phyloP scores from a whole-genome alignment of 2,888 invertebrate genomes.

The Drosophila pseudotalamancana region DNA sequence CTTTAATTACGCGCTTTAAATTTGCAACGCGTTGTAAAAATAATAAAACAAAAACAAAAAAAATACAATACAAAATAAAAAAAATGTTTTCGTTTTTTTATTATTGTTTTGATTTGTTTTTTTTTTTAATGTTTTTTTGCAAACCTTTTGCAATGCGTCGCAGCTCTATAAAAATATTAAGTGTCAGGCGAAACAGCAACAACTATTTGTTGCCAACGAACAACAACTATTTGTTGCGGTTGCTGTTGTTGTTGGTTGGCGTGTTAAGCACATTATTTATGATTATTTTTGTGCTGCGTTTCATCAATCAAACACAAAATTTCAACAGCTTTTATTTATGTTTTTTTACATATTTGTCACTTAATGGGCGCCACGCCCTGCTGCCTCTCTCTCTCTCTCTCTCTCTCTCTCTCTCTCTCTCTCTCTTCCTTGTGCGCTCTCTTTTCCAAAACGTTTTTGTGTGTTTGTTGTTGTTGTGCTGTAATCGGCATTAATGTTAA shows the following conservation, averaged over 20 bases:
- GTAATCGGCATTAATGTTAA: constrained; percentile 65
- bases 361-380: constrained; percentile 23
- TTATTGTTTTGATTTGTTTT: constrained; percentile 16
- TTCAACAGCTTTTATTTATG: constrained; percentile 57
- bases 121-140: constrained; percentile 29
- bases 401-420: too few species aligned
- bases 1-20: constrained; percentile 60
- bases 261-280: constrained; percentile 67
- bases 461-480: constrained; percentile 24
- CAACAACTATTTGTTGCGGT: constrained; percentile 31
- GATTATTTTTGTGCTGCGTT: constrained; percentile 67
- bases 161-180: constrained; percentile 37
- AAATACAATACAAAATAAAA: constrained; percentile 5
- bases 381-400: background rate
- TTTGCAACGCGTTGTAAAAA: constrained; percentile 58
- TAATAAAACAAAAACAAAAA: constrained; percentile 1
- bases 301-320: constrained; percentile 69
- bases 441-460: too few species aligned
- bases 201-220: constrained; percentile 35
- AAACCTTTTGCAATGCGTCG: constrained; percentile 43
- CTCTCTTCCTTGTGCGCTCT: too few species aligned
- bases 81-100: background rate
- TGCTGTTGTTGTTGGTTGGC: constrained; percentile 18
- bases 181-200: constrained; percentile 14
- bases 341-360: constrained; percentile 10